A percentile compares a stretch with the other conserved stretches of the same genome.
These are phyloP conservation scores for Babylonia areolata DNA, from an alignment of 1,140 invertebrate species.

Conservation along the genomic window DNA sequence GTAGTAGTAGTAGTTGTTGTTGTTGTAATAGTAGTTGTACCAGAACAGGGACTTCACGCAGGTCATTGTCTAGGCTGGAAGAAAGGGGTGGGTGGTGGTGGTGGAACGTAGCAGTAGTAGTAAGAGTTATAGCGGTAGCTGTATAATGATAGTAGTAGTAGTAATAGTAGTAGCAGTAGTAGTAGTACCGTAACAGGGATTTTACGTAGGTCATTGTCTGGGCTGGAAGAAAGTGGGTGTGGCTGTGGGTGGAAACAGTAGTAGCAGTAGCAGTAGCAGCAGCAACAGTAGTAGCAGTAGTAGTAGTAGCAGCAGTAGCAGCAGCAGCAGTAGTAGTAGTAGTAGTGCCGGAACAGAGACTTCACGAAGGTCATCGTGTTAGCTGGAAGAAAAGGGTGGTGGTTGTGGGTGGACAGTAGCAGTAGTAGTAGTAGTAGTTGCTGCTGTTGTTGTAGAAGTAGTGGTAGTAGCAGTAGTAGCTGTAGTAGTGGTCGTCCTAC, in stretches of 20 bases:
- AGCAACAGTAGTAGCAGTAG: neutral
- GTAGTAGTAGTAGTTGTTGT: no score
- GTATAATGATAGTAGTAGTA: no score
- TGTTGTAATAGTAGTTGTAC: no score
- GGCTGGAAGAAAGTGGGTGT: no score
- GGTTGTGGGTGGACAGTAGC: neutral
- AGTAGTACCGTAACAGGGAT: neutral
- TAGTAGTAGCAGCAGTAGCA: neutral
- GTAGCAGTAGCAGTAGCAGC: no score
- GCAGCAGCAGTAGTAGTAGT: neutral
- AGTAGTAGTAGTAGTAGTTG: neutral
- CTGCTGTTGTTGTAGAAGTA: neutral
- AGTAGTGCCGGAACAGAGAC: constrained; percentile 53
- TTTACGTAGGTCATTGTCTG: neutral
- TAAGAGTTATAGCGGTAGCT: no score
- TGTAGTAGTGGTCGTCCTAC: neutral
- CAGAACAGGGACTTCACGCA: no score
- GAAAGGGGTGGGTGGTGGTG: no score
- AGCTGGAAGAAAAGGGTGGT: constrained; percentile 48
- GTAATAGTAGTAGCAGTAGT: no score
- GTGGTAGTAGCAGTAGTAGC: neutral
- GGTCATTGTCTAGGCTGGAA: no score
- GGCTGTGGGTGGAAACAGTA: no score
- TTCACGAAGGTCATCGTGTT: constrained; percentile 55
- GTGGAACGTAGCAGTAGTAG: no score